phyloP scores from a whole-genome alignment of 2,797 vertebrate species.

The Clarias pachynema region DNA sequence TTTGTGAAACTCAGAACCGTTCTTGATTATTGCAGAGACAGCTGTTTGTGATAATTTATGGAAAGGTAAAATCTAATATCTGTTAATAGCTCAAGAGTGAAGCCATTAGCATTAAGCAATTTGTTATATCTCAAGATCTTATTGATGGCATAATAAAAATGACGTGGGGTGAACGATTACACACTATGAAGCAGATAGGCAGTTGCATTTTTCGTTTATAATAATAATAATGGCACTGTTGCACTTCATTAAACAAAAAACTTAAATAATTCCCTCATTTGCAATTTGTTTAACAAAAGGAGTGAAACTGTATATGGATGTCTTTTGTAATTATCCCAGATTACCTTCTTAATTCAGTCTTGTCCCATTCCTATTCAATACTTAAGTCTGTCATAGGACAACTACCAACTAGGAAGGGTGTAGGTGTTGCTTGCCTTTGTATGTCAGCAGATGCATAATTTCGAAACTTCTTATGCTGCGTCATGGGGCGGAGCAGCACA shows the following conservation, averaged over 20 bases:
- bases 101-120: background rate
- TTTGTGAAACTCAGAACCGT: background rate
- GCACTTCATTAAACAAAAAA: background rate
- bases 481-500: background rate
- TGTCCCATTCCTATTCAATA: background rate
- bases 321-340: background rate
- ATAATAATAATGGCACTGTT: background rate
- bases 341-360: background rate
- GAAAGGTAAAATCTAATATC: conserved; percentile 4
- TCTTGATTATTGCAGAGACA: background rate
- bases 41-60: background rate
- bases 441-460: background rate
- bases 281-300: too few species aligned
- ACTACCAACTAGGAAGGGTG: background rate
- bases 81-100: background rate
- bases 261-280: too few species aligned
- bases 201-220: too few species aligned
- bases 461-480: background rate
- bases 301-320: background rate
- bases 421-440: background rate
- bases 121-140: background rate
- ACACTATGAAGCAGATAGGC: background rate
- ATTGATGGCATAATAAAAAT: background rate
- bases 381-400: background rate
- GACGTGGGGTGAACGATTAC: background rate